A percentile compares a stretch with the other conserved stretches of the same genome.
These are phyloP conservation scores for Anastatus disparis DNA, from an alignment of 1,140 invertebrate genomes.

Conservation along the genomic window DNA sequence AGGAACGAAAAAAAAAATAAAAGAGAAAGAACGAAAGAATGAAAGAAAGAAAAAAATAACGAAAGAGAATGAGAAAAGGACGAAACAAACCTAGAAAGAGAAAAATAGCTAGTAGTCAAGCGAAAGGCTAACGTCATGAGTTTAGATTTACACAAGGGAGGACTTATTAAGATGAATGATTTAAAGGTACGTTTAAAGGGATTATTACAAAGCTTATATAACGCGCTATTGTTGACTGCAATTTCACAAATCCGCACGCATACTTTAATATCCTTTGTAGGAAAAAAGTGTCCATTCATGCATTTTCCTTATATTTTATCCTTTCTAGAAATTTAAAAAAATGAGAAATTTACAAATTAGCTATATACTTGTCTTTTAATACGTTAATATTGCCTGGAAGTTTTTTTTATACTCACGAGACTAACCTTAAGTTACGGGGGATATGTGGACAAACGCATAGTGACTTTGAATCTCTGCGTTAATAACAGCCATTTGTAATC, in stretches of 20 bases:
- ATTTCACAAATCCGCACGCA: conserved; percentile 37
- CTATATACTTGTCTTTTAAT: conserved; percentile 2
- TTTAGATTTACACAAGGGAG: background rate
- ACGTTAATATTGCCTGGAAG: too few relatives aligned
- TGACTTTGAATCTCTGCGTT: conserved; percentile 20
- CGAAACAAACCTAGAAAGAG: background rate
- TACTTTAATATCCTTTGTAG: background rate
- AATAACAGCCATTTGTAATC: conserved; percentile 34
- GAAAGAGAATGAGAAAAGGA: background rate
- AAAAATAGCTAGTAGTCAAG: background rate
- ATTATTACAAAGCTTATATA: background rate
- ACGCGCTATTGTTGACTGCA: conserved; percentile 5
- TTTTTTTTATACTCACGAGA: too few relatives aligned
- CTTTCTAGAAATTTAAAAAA: conserved; percentile 29
- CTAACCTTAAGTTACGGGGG: too few relatives aligned
- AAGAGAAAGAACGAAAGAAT: too few relatives aligned
- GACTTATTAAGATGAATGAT: conserved; percentile 29
- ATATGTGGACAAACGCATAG: background rate
- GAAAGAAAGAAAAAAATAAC: background rate
- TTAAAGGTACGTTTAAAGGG: conserved; percentile 5
- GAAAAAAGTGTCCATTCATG: background rate
- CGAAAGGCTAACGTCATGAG: background rate
- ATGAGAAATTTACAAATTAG: conserved; percentile 31
- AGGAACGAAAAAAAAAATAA: too few relatives aligned
- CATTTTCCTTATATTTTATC: background rate